Evolutionary conservation across 2,113 vertebrate species (phyloP), one percentile per base, ranked within the genome.

Genomic region (Monarcha castaneiventris): DNA sequence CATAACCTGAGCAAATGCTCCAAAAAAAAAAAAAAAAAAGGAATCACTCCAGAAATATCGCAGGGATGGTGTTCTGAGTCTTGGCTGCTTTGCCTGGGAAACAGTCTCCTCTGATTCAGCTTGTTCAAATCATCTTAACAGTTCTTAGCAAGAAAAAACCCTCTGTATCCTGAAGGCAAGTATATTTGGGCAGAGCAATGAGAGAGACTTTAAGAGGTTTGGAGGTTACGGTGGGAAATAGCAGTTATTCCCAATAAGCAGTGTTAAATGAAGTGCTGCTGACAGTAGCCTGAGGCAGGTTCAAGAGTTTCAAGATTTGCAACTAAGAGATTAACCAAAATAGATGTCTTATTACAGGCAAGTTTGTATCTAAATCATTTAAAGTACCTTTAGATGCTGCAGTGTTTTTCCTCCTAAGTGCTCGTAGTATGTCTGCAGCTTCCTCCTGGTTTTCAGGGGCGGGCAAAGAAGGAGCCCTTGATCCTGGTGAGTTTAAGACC

Each of bases 301-400:
- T 97, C 96, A 97, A 95, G 89, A 94, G 96, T 97, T 96, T 96
- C 93, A 94, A 95, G 97, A 96, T 97, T 96, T 96, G 95, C 91
- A 96, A 97, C 96, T 91, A 94, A 94, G 93, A 96, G 96, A 97
- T 97, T 97, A 97, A 96, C 96, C 93, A 94, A 97, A 97, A 97
- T 97, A 94, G 92, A 94, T 97, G 94, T 96, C 96, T 97, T 97
- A 96, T 97, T 97, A 97, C 83, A 94, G 95, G 94, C 78, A 82
- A 92, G 95, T 96, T 96, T 96, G 95, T 96, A 95, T 90, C 95
- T 97, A 95, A 97, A 97, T 97, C 93, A 97, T 97, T 96, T 96
- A 95, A 97, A 96, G 93, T 92, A 90, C 92, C 87, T 95, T 97
- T 80, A 93, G 96, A 97, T 73, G 90, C 86, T 71, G 74, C 67